These are phyloP conservation scores for Drosophila teissieri DNA, from an alignment of 1,140 invertebrate species.

Conservation along the genomic window DNA sequence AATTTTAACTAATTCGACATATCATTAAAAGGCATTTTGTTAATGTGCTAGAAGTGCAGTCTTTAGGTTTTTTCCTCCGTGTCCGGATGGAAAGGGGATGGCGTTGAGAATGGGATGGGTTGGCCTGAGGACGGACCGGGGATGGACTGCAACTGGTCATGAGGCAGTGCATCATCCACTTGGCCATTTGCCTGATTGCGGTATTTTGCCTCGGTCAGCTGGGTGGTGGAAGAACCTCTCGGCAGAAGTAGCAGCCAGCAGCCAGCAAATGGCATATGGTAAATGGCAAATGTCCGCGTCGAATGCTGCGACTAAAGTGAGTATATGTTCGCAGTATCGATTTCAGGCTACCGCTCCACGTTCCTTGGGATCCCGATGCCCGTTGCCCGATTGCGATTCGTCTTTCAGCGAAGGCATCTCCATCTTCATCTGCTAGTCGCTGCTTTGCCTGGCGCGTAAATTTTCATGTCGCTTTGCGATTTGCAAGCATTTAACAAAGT, in stretches of 20 bases:
- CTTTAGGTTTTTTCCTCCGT: slow-evolving; percentile 5
- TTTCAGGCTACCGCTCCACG: slow-evolving; percentile 55
- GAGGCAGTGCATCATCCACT: slow-evolving; percentile 52
- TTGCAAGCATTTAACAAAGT: slow-evolving; percentile 83
- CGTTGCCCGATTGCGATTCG: slow-evolving; percentile 5
- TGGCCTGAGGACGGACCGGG: slow-evolving; percentile 30
- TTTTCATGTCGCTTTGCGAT: slow-evolving; percentile 81
- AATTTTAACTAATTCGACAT: too few relatives aligned
- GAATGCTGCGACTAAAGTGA: slow-evolving; percentile 48
- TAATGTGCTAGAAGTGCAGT: neutral
- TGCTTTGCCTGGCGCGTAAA: slow-evolving; percentile 62
- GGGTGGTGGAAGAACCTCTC: slow-evolving; percentile 15
- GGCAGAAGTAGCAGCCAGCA: slow-evolving; percentile 9
- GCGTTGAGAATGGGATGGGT: slow-evolving; percentile 30
- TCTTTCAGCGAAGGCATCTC: slow-evolving; percentile 7
- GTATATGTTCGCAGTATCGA: slow-evolving; percentile 54
- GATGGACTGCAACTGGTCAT: slow-evolving; percentile 33
- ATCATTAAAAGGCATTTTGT: neutral
- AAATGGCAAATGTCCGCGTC: slow-evolving; percentile 51
- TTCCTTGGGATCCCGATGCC: slow-evolving; percentile 8
- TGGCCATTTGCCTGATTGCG: slow-evolving; percentile 73
- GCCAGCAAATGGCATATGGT: slow-evolving; percentile 16
- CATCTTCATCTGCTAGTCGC: slow-evolving; percentile 19
- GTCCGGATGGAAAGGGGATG: slow-evolving; percentile 16
- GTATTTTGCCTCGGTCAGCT: slow-evolving; percentile 57